phyloP scores from a whole-genome alignment of 1,140 invertebrate genomes.

The Conopomorpha cramerella region DNA sequence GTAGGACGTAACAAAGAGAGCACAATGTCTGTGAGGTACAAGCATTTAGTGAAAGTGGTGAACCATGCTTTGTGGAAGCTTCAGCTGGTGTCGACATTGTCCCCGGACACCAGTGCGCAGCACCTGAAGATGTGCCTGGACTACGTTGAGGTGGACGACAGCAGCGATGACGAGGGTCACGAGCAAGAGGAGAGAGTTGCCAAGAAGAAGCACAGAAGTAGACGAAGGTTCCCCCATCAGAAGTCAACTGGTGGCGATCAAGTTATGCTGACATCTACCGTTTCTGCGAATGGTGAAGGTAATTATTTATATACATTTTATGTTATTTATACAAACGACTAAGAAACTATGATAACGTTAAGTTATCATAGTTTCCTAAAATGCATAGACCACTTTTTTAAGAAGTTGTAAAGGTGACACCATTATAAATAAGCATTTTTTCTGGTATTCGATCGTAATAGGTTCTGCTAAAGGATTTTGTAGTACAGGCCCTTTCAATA shows the following conservation, averaged over 20 bases:
- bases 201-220: constrained; percentile 39
- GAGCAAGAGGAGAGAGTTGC: constrained; percentile 22
- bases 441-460: no score
- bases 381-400: constrained; percentile 2
- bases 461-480: no score
- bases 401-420: background rate
- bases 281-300: constrained; percentile 41
- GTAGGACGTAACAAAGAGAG: no score
- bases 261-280: constrained; percentile 38
- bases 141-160: constrained; percentile 47
- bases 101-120: constrained; percentile 34
- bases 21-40: constrained; percentile 19
- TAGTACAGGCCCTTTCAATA: no score
- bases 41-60: constrained; percentile 34
- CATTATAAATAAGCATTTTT: constrained; percentile 1
- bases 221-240: constrained; percentile 29
- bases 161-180: constrained; percentile 45
- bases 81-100: constrained; percentile 48
- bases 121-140: constrained; percentile 40
- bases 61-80: constrained; percentile 54
- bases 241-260: constrained; percentile 32
- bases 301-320: background rate
- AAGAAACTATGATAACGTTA: no score
- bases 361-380: constrained; percentile 3
- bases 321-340: background rate